Evolutionary conservation across 2,797 vertebrate genomes (phyloP), one percentile per base, ranked within the genome.

Genomic region (Yasuhikotakia modesta): DNA sequence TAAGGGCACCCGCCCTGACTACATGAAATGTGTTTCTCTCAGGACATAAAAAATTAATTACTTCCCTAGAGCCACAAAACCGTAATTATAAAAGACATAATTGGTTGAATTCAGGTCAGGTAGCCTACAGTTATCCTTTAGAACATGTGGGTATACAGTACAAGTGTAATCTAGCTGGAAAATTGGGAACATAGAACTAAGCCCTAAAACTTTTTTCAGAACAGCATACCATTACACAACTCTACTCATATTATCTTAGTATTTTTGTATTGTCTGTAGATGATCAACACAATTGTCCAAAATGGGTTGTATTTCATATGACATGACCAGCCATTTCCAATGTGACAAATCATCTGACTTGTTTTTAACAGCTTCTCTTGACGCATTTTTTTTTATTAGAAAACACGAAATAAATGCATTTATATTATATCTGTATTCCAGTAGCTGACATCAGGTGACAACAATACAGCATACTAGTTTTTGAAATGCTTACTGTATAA

Each of bases 41-140:
- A 48, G 35, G 66, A 67, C 10, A 16, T n/a, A 17, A 46, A 67
- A 4, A 79, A 65, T 57, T 45, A 78, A 72, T 64, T 35, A 72
- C 69, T 48, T 55, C 69, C 77, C 77, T 50, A n/a, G 55, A 69
- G 74, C 74, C 30, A 78, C 58, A 53, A 30, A 64, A 52, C 24
- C 48, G 6, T 57, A 57, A 72, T 65, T 72, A 45, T 72, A 58
- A 22, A 52, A 48, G 14, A 79, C 35, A 65, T 72, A 65, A 79
- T 72, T 72, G 70, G 32, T 32, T 79, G 27, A 72, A 72, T 66
- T 65, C n/a, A 64, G 77, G 70, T 67, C 61, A n/a, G 32, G 35
- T 46, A 32, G 14, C 48, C 22, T 39, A 63, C 24, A 43, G 68
- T 78, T 78, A 53, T 71, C 22, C 58, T 22, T 35, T 0, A 39